These are phyloP conservation scores for Saccostrea echinata DNA, from an alignment of 1,140 invertebrate genomes.

Conservation along the genomic window DNA sequence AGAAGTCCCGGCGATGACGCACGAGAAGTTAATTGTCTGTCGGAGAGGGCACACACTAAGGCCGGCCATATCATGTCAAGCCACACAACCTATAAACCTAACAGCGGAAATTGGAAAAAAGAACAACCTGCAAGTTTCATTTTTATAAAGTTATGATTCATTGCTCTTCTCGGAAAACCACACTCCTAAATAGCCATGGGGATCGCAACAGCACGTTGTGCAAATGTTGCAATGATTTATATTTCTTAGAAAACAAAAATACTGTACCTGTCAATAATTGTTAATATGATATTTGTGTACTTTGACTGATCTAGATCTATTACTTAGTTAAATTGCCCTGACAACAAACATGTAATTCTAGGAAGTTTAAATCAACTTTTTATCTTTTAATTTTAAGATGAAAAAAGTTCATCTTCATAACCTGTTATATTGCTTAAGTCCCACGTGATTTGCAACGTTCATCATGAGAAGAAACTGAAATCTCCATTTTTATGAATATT, in stretches of 20 bases:
- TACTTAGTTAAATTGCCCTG: neutral
- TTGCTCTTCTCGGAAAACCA: neutral
- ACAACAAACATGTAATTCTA: neutral
- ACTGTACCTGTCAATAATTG: neutral
- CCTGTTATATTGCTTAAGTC: too few species aligned
- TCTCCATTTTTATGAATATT: too few species aligned
- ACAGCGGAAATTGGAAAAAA: slow-evolving; percentile 17
- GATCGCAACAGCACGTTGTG: neutral
- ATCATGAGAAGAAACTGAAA: too few species aligned
- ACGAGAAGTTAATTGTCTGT: slow-evolving; percentile 37
- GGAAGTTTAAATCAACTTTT: neutral
- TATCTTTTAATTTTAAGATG: neutral
- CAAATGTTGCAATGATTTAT: neutral
- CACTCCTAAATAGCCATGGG: neutral
- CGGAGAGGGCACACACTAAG: neutral
- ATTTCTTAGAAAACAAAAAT: neutral
- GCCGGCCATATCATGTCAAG: slow-evolving; percentile 10
- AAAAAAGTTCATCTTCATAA: neutral
- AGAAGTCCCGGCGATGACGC: neutral
- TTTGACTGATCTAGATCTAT: neutral
- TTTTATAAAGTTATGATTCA: slow-evolving; percentile 28
- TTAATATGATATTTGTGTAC: neutral
- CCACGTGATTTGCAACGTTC: too few species aligned
- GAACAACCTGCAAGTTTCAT: neutral
- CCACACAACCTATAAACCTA: neutral